A percentile compares a stretch with the other conserved stretches of the same genome.
Evolutionary conservation across 2,888 invertebrate genomes (phyloP).

Genomic region (Stenichneumon culpator): DNA sequence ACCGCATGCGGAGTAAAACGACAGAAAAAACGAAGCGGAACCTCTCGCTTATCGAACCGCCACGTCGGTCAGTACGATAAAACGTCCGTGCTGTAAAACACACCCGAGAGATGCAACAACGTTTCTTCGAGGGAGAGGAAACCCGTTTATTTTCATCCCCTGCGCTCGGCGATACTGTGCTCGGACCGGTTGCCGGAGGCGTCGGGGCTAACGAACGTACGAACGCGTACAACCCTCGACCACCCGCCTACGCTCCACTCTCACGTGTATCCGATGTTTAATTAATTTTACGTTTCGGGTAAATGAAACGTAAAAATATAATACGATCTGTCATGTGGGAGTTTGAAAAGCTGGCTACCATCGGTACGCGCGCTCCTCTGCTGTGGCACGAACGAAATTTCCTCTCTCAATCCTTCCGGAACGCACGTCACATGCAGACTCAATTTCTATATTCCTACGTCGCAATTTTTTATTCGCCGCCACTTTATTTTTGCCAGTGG

Average conservation of each 20-base stretch:
- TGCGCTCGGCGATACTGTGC: constrained; percentile 29
- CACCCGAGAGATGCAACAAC: background rate
- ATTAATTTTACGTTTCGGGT: constrained; percentile 81
- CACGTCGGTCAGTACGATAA: constrained; percentile 23
- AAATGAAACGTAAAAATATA: constrained; percentile 80
- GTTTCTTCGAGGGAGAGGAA: constrained; percentile 51
- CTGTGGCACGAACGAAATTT: background rate
- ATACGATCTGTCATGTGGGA: constrained; percentile 74
- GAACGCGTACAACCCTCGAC: constrained; percentile 27
- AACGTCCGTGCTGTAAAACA: constrained; percentile 26
- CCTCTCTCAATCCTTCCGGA: constrained; percentile 14
- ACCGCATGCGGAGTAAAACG: background rate
- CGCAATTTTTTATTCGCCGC: background rate
- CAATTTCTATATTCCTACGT: constrained; percentile 33
- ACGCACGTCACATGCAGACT: constrained; percentile 15
- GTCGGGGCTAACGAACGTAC: constrained; percentile 60
- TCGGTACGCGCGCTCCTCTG: constrained; percentile 3
- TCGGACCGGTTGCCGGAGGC: constrained; percentile 53
- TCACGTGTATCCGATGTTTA: constrained; percentile 80
- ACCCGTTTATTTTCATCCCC: constrained; percentile 67
- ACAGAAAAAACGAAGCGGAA: constrained; percentile 10
- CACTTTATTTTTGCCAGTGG: background rate
- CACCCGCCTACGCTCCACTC: constrained; percentile 2
- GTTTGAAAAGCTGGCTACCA: constrained; percentile 16
- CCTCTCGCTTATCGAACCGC: constrained; percentile 12